Base-by-base conservation (phyloP, 2,113 vertebrate species). In the Fulica atra region DNA sequence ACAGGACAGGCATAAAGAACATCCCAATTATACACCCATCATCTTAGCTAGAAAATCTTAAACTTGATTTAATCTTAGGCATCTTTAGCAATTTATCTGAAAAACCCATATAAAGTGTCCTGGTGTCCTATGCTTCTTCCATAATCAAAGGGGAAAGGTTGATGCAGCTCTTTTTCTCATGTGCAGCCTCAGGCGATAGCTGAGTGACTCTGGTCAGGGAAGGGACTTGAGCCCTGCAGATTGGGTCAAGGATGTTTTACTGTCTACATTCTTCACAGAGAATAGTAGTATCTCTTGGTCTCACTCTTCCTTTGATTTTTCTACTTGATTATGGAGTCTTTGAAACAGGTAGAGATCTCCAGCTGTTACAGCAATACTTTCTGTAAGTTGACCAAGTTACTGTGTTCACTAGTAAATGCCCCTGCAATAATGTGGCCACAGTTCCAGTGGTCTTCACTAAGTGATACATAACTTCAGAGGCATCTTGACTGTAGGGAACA, bases 201-300 rank as follows among this genome's bases (percentile, higher is more conserved):
- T 11, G 17, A 78, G 28, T 25, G 38, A 66, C 9, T 70, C 4
- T 0, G 0, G 1, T 26, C 60, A 59, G 19, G 29, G n/a, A 74
- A 91, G 73, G 42, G 7, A 36, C n/a, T 68, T 46, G 42, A 70
- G 31, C 25, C 35, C 12, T 70, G n/a, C 5, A 5, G 29, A 35
- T 35, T 2, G 0, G 6, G 7, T 40, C 20, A 74, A 35, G 21
- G 21, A 12, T 70, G 6, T 61, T 86, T 77, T 11, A 28, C 16
- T 15, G 20, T n/a, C 18, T 57, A 40, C 24, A 4, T 86, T 86
- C 40, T 81, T 74, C 74, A 56, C 42, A 79, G 65, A 50, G 31
- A 91, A 40, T 36, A 10, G n/a, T 29, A 84, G 48, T 12, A 65
- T 17, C 14, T 64, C 29, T 72, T 40, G 18, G 19, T 65, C 28